Evolutionary conservation across 2,888 invertebrate genomes (phyloP).

Genomic region (Athripsodes cinereus): DNA sequence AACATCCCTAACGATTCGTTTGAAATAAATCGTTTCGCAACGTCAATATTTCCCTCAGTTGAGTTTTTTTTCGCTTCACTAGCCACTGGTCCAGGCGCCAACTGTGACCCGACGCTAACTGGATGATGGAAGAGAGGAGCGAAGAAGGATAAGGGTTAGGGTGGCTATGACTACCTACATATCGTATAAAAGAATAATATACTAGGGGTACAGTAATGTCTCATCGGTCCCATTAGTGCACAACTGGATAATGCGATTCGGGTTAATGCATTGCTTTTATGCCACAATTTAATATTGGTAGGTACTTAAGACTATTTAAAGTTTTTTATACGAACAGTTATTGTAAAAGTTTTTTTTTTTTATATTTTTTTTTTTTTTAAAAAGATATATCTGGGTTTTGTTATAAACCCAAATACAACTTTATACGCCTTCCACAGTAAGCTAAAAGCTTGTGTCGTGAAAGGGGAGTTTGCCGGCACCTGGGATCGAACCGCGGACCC

Average conservation of each 20-base stretch:
- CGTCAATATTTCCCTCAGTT: conserved; percentile 16
- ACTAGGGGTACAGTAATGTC: conserved; percentile 4
- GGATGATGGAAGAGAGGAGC: background rate
- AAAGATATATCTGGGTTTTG: no score
- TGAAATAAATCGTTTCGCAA: conserved; percentile 16
- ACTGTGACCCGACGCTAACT: background rate
- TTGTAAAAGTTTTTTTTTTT: background rate
- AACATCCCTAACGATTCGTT: conserved; percentile 15
- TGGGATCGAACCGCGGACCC: no score
- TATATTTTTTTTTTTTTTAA: background rate
- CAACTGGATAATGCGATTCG: conserved; percentile 17
- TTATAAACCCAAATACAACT: no score
- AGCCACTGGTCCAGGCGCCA: conserved; percentile 2
- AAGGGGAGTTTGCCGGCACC: no score
- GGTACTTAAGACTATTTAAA: background rate
- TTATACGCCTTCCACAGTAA: no score
- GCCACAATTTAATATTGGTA: background rate
- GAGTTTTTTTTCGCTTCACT: conserved; percentile 12
- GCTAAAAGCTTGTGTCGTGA: no score
- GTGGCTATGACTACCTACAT: background rate
- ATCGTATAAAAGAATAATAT: conserved; percentile 6
- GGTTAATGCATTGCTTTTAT: conserved; percentile 8
- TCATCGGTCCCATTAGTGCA: conserved; percentile 21
- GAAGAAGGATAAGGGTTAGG: background rate
- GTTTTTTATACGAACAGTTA: background rate